A percentile compares a stretch with the other conserved stretches of the same genome.
Conservation (phyloP, 2,888 invertebrate genomes). For the Synergus umbraculus region DNA sequence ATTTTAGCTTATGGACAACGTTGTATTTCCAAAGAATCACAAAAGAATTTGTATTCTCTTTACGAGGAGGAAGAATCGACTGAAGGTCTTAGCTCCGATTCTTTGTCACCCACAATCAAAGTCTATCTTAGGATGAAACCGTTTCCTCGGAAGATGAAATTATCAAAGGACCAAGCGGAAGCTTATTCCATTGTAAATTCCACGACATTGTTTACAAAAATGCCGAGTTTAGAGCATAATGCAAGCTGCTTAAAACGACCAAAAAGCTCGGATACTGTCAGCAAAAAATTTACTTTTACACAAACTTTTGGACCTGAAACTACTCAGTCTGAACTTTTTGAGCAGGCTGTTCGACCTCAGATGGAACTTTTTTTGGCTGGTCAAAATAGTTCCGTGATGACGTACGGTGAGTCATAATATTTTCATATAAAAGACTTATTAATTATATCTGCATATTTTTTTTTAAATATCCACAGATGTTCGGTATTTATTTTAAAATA, state of each 20-base stretch:
- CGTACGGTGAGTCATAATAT: conserved; percentile 81
- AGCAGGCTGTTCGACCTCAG: conserved; percentile 68
- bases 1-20: conserved; percentile 70
- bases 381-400: conserved; percentile 88
- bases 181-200: conserved; percentile 77
- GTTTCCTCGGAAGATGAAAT: conserved; percentile 69
- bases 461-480: background rate
- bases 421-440: background rate
- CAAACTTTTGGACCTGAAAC: conserved; percentile 72
- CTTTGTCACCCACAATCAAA: conserved; percentile 74
- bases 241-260: conserved; percentile 62
- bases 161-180: conserved; percentile 69
- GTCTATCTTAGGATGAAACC: conserved; percentile 81
- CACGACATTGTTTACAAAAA: conserved; percentile 77
- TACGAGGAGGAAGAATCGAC: conserved; percentile 56
- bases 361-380: conserved; percentile 77
- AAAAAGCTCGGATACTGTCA: conserved; percentile 61
- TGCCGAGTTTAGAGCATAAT: conserved; percentile 74
- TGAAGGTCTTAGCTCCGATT: conserved; percentile 3
- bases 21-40: conserved; percentile 54
- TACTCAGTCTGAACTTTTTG: conserved; percentile 76
- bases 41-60: conserved; percentile 67
- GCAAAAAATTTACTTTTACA: conserved; percentile 71
- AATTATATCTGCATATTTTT: background rate
- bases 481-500: background rate